These are phyloP conservation scores for Labeo catla DNA, from an alignment of 2,113 vertebrate species.

Conservation along the genomic window DNA sequence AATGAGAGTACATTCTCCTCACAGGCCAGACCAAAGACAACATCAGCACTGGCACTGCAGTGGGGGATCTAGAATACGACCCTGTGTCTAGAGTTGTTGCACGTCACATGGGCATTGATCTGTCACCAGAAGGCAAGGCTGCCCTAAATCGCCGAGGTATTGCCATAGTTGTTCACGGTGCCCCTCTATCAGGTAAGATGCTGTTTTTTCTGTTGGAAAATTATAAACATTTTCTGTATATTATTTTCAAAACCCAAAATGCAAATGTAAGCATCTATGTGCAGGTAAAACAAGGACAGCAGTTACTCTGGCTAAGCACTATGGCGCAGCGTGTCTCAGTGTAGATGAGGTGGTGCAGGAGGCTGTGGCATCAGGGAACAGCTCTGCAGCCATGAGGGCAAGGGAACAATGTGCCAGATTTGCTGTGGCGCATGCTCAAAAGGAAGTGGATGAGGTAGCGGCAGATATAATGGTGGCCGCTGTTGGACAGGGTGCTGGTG, in stretches of 20 bases:
- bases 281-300: constrained; percentile 79
- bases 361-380: constrained; percentile 72
- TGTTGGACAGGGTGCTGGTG: neutral
- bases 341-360: constrained; percentile 81
- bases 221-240: neutral
- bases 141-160: constrained; percentile 77
- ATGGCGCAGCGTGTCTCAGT: constrained; percentile 72
- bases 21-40: constrained; percentile 45
- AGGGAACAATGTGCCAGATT: constrained; percentile 77
- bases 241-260: neutral
- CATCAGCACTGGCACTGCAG: constrained; percentile 39
- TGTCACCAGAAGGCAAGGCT: constrained; percentile 66
- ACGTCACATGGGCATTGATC: constrained; percentile 74
- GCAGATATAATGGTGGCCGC: neutral
- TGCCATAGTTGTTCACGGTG: constrained; percentile 82
- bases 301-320: constrained; percentile 73
- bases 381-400: constrained; percentile 66
- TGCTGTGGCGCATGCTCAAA: constrained; percentile 67
- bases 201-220: neutral
- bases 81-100: constrained; percentile 77
- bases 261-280: constrained; percentile 27
- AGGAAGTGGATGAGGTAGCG: constrained; percentile 56
- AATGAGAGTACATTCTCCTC: neutral
- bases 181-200: constrained; percentile 81
- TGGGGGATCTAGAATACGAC: constrained; percentile 71